Base-by-base conservation (phyloP, 53 echinoderm and acorn worm genomes). In the Pentamera pediparva region DNA sequence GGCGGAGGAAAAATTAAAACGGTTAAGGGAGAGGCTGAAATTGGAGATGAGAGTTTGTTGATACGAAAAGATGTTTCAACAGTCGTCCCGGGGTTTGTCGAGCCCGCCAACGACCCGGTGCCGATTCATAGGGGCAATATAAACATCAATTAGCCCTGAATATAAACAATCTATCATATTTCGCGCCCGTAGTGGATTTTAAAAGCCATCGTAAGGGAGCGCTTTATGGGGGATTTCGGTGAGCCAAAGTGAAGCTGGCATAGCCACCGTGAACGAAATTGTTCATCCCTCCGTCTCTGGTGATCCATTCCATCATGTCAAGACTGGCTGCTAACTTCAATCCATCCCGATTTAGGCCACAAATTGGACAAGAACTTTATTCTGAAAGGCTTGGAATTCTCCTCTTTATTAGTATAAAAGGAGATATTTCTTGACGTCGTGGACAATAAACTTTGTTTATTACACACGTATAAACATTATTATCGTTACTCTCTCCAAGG, bases 101-200 rank as follows among this genome's bases (percentile, higher is more conserved):
- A 67, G 67, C 43, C 28, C 45, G 40, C 41, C 30, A 40, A 15
- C 67, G 41, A 67, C 67, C 67, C 45, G 67, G 67, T 67, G 67
- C 67, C 67, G 45, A 31, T 67, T 67, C 67, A 67, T 67, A 67
- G 40, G 45, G 67, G 28, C 67, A 67, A 67, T 67, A 67, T 67
- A 67, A 67, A 67, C 67, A 67, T 67, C 67, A 67, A 67, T 67
- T 67, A 67, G 67, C 30, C 39, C 67, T 26, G 67, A 67, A 67
- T 27, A 47, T 67, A 67, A 67, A 67, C 67, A 67, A 67, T 67
- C 67, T 67, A 67, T 67, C 67, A 67, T 67, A 67, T 67, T 67
- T 67, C 67, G 43, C 37, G 67, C 29, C 67, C 67, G 41, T 67
- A 67, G 67, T 67, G 67, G 67, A 67, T 67, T 67, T 67, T 67